Conservation (phyloP, 2,113 vertebrate genomes). For the Alosa alosa region DNA sequence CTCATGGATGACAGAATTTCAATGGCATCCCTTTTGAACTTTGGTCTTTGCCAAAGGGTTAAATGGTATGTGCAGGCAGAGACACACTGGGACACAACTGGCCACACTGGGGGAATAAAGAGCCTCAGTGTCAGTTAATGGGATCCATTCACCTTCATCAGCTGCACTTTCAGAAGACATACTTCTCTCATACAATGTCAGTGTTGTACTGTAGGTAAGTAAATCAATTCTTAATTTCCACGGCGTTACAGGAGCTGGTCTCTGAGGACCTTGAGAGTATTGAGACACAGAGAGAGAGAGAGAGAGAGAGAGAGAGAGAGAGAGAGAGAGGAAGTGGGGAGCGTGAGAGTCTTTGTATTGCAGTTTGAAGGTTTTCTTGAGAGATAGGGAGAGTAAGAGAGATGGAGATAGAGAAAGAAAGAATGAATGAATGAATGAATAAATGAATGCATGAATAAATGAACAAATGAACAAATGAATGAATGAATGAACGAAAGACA, state of each 20-base stretch:
- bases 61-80: not conserved
- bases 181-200: not conserved
- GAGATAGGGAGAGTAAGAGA: not conserved
- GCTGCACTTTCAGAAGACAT: not conserved
- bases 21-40: not conserved
- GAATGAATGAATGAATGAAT: not conserved
- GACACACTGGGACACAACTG: not conserved
- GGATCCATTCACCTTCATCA: not conserved
- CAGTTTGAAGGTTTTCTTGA: not conserved
- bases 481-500: not conserved
- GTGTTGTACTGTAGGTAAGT: slow-evolving; percentile 7
- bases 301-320: not conserved
- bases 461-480: not conserved
- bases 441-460: no score
- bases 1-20: not conserved
- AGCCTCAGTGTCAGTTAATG: not conserved
- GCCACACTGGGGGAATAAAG: not conserved
- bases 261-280: not conserved
- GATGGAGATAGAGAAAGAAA: not conserved
- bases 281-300: slow-evolving; percentile 2
- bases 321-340: not conserved
- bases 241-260: not conserved
- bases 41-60: not conserved
- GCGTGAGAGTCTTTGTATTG: not conserved
- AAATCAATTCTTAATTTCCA: slow-evolving; percentile 21